Evolutionary conservation across 2,113 vertebrate genomes (phyloP).

Genomic region (Phaethornis superciliosus): DNA sequence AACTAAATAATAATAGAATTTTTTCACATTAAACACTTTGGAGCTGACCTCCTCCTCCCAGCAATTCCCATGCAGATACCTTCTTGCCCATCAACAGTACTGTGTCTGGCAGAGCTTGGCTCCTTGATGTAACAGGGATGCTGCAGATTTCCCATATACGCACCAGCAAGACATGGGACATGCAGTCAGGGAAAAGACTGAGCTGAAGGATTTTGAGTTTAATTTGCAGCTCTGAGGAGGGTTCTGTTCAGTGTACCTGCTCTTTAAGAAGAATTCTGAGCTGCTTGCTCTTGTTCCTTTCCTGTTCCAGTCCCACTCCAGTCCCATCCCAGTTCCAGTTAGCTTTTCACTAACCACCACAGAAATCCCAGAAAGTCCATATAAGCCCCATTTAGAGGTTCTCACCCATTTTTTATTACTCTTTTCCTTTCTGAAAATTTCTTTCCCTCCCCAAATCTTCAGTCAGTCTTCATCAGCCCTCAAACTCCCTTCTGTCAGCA

Average conservation of each 20-base stretch:
- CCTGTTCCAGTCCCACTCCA: neutral
- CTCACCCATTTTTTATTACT: neutral
- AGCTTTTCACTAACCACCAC: neutral
- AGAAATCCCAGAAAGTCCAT: neutral
- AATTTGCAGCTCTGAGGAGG: neutral
- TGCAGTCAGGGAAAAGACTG: rapidly evolving
- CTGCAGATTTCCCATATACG: neutral
- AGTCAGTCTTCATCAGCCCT: neutral
- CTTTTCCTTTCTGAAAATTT: neutral
- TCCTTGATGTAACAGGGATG: neutral
- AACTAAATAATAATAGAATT: neutral
- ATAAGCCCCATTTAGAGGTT: neutral
- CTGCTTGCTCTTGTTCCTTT: neutral
- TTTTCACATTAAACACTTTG: neutral
- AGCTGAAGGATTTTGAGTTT: neutral
- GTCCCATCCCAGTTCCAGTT: neutral
- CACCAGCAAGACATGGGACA: neutral
- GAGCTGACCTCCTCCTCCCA: neutral
- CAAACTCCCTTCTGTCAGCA: rapidly evolving
- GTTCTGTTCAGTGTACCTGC: neutral
- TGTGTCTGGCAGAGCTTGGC: neutral
- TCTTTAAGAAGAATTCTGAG: neutral
- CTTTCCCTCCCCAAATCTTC: neutral
- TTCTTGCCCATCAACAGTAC: neutral
- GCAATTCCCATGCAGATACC: neutral